Conservation (phyloP, 2,797 vertebrate species). For the Xiphorhynchus erythropygius region DNA sequence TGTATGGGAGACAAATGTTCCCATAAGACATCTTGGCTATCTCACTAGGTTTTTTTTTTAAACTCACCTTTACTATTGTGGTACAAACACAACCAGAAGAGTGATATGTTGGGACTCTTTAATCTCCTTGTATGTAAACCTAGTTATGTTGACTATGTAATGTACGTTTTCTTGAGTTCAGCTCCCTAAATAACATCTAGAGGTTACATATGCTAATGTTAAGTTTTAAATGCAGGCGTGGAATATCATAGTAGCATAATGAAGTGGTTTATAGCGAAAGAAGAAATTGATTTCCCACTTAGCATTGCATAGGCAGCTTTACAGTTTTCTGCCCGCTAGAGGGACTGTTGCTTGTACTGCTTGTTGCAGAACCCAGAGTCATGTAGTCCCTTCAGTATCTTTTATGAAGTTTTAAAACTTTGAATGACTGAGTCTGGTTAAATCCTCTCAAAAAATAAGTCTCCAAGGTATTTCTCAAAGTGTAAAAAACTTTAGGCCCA, state of each 20-base stretch:
- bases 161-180: background rate
- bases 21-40: background rate
- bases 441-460: background rate
- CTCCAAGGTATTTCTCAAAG: background rate
- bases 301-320: background rate
- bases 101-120: background rate
- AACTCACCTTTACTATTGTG: background rate
- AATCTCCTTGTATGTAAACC: background rate
- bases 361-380: background rate
- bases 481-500: background rate
- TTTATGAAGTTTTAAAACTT: slow-evolving; percentile 1
- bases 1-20: background rate
- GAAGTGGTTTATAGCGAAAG: background rate
- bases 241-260: background rate
- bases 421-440: background rate
- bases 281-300: background rate
- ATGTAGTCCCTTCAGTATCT: background rate
- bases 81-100: background rate
- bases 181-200: background rate
- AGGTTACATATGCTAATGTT: background rate
- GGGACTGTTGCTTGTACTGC: slow-evolving; percentile 33
- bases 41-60: background rate
- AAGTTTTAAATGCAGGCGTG: background rate
- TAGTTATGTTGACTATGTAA: background rate
- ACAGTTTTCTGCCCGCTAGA: slow-evolving; percentile 22